Conservation (phyloP, 2,888 invertebrate species). For the Drosophila ustulata region DNA sequence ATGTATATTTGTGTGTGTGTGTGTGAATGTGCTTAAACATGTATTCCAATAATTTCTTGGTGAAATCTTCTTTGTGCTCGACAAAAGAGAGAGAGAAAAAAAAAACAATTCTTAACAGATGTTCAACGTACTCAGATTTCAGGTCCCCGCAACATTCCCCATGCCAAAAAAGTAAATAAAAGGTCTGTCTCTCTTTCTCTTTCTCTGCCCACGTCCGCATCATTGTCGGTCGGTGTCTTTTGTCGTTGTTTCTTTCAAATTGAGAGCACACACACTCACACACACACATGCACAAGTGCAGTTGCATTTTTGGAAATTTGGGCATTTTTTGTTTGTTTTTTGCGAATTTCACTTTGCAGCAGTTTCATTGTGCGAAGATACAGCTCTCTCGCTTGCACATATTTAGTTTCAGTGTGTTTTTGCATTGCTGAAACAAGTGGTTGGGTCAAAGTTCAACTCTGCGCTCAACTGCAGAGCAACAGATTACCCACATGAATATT, state of each 20-base stretch:
- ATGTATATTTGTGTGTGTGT: background rate
- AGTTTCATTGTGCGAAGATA: conserved; percentile 20
- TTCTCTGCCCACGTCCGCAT: background rate
- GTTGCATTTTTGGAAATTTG: conserved; percentile 54
- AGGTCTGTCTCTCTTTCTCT: conserved; percentile 19
- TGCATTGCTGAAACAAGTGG: conserved; percentile 30
- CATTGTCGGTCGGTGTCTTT: conserved; percentile 32
- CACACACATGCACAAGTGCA: conserved; percentile 36
- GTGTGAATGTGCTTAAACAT: conserved; percentile 34
- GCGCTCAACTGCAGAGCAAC: conserved; percentile 5
- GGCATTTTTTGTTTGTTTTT: conserved; percentile 33
- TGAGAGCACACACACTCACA: conserved; percentile 51
- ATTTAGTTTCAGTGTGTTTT: background rate
- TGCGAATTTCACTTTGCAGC: conserved; percentile 47
- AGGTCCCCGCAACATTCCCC: conserved; percentile 55
- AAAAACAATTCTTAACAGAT: conserved; percentile 64
- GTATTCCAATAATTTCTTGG: conserved; percentile 62
- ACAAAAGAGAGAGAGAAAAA: background rate
- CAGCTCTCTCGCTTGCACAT: conserved; percentile 15
- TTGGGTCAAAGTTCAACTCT: conserved; percentile 49
- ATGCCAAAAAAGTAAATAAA: conserved; percentile 62
- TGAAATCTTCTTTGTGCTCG: conserved; percentile 68
- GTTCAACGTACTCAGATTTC: conserved; percentile 72
- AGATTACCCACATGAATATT: conserved; percentile 19
- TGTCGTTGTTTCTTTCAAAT: conserved; percentile 47